A percentile compares a stretch with the other conserved stretches of the same genome.
Conservation (phyloP, 2,888 invertebrate genomes). For the Saturnia pavonia region DNA sequence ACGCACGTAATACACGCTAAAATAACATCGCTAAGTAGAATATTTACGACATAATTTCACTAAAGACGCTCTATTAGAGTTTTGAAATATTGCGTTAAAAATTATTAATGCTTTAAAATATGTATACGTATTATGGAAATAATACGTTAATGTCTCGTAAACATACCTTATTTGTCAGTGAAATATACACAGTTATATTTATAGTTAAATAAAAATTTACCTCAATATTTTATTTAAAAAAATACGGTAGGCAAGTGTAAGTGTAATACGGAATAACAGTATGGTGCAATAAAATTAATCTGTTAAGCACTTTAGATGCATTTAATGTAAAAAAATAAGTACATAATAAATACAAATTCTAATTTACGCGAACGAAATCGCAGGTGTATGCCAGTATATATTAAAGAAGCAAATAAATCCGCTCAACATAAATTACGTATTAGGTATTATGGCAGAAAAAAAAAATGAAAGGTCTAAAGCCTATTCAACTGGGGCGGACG, state of each 20-base stretch:
- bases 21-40: slow-evolving; percentile 7
- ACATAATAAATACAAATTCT: too few relatives aligned
- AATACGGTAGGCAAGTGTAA: too few relatives aligned
- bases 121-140: neutral
- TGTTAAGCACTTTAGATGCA: too few relatives aligned
- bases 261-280: too few relatives aligned
- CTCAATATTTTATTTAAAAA: too few relatives aligned
- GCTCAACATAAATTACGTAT: neutral
- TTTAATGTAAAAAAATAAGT: too few relatives aligned
- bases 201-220: too few relatives aligned
- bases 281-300: too few relatives aligned
- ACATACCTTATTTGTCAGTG: neutral
- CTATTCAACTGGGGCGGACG: neutral
- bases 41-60: neutral
- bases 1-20: neutral
- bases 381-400: neutral
- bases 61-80: slow-evolving; percentile 6
- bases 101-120: neutral
- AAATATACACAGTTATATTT: neutral
- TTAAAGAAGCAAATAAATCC: neutral
- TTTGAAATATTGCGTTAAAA: neutral
- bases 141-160: neutral
- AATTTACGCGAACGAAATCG: too few relatives aligned
- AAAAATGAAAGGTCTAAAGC: neutral
- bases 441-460: neutral